A percentile compares a stretch with the other conserved stretches of the same genome.
These are phyloP conservation scores for Ochlodes sylvanus DNA, from an alignment of 2,888 invertebrate genomes.

Conservation along the genomic window DNA sequence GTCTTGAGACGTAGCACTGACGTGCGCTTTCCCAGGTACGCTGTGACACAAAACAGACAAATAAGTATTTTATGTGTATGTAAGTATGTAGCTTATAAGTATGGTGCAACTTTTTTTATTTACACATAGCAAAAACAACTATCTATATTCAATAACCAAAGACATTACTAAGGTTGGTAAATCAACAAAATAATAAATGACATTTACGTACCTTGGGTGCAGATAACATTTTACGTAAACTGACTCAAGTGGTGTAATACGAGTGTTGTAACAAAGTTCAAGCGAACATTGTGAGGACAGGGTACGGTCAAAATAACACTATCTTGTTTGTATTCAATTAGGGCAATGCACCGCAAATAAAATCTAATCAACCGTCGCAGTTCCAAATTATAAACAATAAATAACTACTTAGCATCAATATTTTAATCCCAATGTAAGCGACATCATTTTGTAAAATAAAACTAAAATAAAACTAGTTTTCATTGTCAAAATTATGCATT, in stretches of 20 bases:
- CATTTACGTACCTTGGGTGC: not conserved
- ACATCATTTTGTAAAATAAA: too few relatives aligned
- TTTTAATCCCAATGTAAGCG: too few relatives aligned
- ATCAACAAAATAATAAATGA: not conserved
- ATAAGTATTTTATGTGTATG: not conserved
- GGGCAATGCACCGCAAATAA: conserved; percentile 19
- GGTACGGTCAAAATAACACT: conserved; percentile 16
- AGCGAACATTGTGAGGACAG: conserved; percentile 5
- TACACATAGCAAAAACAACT: too few relatives aligned
- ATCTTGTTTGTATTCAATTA: conserved; percentile 31
- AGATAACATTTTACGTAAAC: not conserved
- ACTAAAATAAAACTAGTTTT: too few relatives aligned
- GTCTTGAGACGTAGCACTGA: conserved; percentile 91
- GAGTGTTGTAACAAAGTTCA: conserved; percentile 3
- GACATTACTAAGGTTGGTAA: not conserved
- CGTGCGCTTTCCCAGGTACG: conserved; percentile 90
- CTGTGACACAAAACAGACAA: conserved; percentile 58
- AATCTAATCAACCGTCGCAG: not conserved
- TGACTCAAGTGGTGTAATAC: conserved; percentile 6
- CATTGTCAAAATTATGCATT: too few relatives aligned
- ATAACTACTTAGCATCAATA: too few relatives aligned
- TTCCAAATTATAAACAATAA: too few relatives aligned
- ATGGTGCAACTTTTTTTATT: too few relatives aligned
- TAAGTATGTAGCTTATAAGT: too few relatives aligned
- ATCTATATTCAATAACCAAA: too few relatives aligned